Conservation (phyloP, 2,888 invertebrate genomes). For the Hyles lineata region DNA sequence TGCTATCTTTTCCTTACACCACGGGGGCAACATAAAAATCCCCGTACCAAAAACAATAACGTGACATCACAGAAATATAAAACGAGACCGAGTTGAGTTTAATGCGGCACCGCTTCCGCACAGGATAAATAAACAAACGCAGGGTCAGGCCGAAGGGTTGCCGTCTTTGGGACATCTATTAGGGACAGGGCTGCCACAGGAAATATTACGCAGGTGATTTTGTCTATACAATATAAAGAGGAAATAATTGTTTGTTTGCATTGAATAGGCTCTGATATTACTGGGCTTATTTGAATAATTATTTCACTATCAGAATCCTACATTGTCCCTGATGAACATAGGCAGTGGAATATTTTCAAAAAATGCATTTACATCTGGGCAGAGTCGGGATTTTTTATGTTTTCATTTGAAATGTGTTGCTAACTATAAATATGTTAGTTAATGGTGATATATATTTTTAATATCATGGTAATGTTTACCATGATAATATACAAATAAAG, state of each 20-base stretch:
- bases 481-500: too few species aligned
- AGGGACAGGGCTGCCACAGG: background rate
- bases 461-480: too few species aligned
- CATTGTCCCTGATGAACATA: too few species aligned
- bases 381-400: background rate
- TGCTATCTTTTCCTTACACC: background rate
- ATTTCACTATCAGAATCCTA: too few species aligned
- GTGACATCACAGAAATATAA: constrained; percentile 14
- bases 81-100: constrained; percentile 15
- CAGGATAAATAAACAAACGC: constrained; percentile 26
- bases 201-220: background rate
- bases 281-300: too few species aligned
- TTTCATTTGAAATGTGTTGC: too few species aligned
- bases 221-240: background rate
- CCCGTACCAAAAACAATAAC: constrained; percentile 21
- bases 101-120: constrained; percentile 8
- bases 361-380: too few species aligned
- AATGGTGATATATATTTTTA: too few species aligned
- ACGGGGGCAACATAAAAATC: constrained; percentile 8
- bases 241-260: background rate
- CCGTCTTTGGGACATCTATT: constrained; percentile 21
- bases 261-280: too few species aligned
- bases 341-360: too few species aligned
- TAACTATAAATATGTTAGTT: too few species aligned
- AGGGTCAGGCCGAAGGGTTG: constrained; percentile 5